phyloP scores from a whole-genome alignment of 2,888 invertebrate species.

The Caenorhabditis zanzibari region DNA sequence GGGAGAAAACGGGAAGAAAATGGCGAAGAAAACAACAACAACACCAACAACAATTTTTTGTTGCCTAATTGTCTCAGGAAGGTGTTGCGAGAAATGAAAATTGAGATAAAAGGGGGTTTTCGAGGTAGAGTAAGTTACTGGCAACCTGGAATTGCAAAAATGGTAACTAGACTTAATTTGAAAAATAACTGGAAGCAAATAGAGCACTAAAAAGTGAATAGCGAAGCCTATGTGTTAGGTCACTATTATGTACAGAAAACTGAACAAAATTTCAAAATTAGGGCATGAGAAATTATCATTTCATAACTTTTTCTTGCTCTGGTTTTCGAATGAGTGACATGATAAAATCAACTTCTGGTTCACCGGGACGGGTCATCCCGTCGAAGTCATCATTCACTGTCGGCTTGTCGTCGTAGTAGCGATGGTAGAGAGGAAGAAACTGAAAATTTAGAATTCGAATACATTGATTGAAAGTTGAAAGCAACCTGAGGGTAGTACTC shows the following conservation, averaged over 20 bases:
- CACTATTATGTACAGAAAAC: no score
- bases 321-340: not conserved
- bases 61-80: not conserved
- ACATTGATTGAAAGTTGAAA: not conserved
- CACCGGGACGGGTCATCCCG: conserved; percentile 15
- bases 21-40: not conserved
- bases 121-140: not conserved
- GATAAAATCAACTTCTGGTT: not conserved
- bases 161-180: no score
- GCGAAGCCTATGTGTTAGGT: no score
- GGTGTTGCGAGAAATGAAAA: no score
- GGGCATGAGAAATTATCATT: no score
- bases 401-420: not conserved
- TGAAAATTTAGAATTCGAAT: not conserved
- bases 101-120: no score
- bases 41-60: not conserved
- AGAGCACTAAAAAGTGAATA: no score
- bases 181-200: no score
- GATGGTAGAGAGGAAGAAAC: not conserved
- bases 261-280: no score
- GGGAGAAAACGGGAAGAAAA: not conserved
- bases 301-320: not conserved
- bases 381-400: conserved; percentile 7
- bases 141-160: not conserved
- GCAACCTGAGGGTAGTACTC: conserved; percentile 1